These are phyloP conservation scores for Hemichromis elongatus DNA, from an alignment of 2,113 vertebrate species.

Conservation along the genomic window DNA sequence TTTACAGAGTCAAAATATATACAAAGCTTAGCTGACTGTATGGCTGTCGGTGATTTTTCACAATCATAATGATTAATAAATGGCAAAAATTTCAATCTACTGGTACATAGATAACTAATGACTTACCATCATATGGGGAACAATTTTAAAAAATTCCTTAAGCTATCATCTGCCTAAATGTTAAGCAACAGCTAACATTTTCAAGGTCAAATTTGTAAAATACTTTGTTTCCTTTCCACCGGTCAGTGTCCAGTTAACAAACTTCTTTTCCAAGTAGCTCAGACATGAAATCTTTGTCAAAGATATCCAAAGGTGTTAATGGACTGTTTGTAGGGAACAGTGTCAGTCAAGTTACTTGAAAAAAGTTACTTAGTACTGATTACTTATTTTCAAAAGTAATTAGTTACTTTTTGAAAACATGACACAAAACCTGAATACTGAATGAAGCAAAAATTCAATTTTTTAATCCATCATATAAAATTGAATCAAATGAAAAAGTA, in stretches of 20 bases:
- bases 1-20: not conserved
- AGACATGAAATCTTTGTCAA: not conserved
- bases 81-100: not conserved
- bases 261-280: not conserved
- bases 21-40: not conserved
- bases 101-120: not conserved
- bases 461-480: too few species aligned
- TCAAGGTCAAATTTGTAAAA: not conserved
- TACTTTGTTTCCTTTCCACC: not conserved
- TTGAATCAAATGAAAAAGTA: too few species aligned
- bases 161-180: not conserved
- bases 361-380: too few species aligned
- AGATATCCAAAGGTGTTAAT: not conserved
- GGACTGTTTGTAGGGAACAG: not conserved
- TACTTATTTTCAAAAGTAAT: too few species aligned
- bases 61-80: not conserved
- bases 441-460: too few species aligned
- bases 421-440: too few species aligned
- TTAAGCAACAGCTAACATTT: not conserved
- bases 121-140: not conserved
- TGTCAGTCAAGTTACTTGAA: too few species aligned
- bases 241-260: not conserved
- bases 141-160: not conserved
- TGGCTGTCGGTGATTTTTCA: not conserved
- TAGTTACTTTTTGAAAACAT: too few species aligned